Evolutionary conservation across 2,888 invertebrate genomes (phyloP).

Genomic region (Romanomermis culicivorax): DNA sequence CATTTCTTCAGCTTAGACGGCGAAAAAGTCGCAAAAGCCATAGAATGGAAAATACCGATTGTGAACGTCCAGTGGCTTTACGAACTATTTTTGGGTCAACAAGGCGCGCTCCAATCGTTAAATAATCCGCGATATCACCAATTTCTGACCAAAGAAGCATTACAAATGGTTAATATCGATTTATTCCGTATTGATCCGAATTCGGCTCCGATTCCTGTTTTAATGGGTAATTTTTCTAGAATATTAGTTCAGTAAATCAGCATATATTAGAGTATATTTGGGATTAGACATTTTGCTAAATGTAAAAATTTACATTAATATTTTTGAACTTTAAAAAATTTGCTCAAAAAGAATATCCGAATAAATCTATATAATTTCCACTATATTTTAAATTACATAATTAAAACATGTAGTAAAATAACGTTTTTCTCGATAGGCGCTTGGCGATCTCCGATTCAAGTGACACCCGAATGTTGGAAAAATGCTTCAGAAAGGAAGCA

Average conservation of each 20-base stretch:
- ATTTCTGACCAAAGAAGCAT: conserved; percentile 41
- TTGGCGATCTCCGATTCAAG: conserved; percentile 77
- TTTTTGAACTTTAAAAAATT: not conserved
- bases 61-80: conserved; percentile 84
- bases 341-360: too few species aligned
- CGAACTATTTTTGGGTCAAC: conserved; percentile 33
- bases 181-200: conserved; percentile 53
- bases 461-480: conserved; percentile 39
- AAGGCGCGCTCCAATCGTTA: conserved; percentile 31
- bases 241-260: too few species aligned
- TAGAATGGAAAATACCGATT: conserved; percentile 71
- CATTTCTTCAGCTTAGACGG: conserved; percentile 48
- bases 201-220: conserved; percentile 53
- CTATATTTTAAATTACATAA: too few species aligned
- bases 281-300: too few species aligned
- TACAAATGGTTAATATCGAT: conserved; percentile 32
- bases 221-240: conserved; percentile 74
- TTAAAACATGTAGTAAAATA: too few species aligned
- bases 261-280: too few species aligned
- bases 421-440: too few species aligned
- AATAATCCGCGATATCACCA: conserved; percentile 51
- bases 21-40: conserved; percentile 61
- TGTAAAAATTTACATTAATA: too few species aligned
- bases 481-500: conserved; percentile 12
- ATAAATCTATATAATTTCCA: too few species aligned